Percentiles rank a stretch among this genome's conserved stretches.
phyloP scores from a whole-genome alignment of 2,888 invertebrate species.

The Macaria liturata region DNA sequence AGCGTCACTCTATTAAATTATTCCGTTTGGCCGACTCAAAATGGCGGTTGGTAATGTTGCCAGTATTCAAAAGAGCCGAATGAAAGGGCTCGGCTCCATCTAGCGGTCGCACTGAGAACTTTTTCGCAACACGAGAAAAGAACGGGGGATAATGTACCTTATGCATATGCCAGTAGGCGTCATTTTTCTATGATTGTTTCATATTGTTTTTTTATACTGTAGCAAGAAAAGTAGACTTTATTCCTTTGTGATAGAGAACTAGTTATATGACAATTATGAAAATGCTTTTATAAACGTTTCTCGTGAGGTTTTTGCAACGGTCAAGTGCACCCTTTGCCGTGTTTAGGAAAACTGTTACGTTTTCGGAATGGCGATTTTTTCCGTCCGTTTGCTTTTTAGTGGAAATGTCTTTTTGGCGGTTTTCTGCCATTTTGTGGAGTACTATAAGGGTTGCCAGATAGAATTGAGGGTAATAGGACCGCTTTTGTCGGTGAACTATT shows the following conservation, averaged over 20 bases:
- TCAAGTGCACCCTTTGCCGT: constrained; percentile 46
- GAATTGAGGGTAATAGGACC: constrained; percentile 13
- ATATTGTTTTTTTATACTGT: no score
- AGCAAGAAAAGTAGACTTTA: no score
- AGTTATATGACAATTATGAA: no score
- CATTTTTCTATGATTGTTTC: no score
- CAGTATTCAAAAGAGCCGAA: constrained; percentile 56
- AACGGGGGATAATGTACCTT: no score
- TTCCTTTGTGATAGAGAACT: no score
- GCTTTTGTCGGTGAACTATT: background rate
- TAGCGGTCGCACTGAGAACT: no score
- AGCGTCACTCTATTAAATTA: constrained; percentile 75
- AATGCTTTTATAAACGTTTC: no score
- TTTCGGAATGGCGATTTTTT: constrained; percentile 27
- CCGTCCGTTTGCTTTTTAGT: constrained; percentile 24
- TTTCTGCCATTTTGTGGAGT: constrained; percentile 26
- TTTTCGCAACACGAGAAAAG: no score
- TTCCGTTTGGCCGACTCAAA: constrained; percentile 69
- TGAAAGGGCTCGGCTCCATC: constrained; percentile 40
- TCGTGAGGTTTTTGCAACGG: constrained; percentile 37
- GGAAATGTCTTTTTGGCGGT: constrained; percentile 22
- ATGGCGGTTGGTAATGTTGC: constrained; percentile 69
- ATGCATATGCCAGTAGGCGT: no score
- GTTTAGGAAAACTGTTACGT: constrained; percentile 31
- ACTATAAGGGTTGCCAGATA: constrained; percentile 21